Evolutionary conservation across 2,888 invertebrate genomes (phyloP).

Genomic region (Petrolisthes manimaculis): DNA sequence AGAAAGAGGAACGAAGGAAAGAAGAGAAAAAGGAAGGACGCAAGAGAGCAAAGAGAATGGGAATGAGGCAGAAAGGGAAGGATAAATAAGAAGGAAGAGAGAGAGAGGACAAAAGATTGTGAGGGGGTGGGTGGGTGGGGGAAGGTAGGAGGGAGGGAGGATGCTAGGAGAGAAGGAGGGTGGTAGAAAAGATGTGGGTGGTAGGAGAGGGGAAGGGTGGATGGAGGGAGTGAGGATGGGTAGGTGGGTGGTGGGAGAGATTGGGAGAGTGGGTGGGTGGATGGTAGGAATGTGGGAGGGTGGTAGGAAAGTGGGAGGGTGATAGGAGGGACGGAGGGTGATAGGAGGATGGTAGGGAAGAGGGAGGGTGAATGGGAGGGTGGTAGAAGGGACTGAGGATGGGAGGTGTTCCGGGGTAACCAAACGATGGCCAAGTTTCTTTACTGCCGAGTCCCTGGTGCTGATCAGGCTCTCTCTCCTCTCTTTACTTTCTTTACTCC

Average conservation of each 20-base stretch:
- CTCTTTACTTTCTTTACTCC: not conserved
- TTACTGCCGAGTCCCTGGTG: not conserved
- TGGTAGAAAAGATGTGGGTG: no score
- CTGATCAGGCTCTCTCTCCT: not conserved
- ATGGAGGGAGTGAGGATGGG: no score
- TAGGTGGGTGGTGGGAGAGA: no score
- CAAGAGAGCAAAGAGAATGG: not conserved
- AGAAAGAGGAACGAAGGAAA: not conserved
- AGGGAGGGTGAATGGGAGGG: not conserved
- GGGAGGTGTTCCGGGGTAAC: not conserved
- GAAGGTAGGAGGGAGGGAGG: not conserved
- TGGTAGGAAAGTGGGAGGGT: no score
- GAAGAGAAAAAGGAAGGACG: not conserved
- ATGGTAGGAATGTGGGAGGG: no score
- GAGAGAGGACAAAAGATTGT: not conserved
- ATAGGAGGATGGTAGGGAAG: not conserved
- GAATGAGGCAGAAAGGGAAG: not conserved
- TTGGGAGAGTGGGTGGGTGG: no score
- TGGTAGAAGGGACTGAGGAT: not conserved
- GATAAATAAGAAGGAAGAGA: not conserved
- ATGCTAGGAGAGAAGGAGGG: no score
- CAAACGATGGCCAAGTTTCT: conserved; percentile 8
- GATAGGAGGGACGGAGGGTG: not conserved
- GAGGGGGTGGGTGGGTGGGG: not conserved
- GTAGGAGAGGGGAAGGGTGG: no score